Evolutionary conservation across 2,113 vertebrate species (phyloP).

Genomic region (Rhynchopsitta pachyrhyncha): DNA sequence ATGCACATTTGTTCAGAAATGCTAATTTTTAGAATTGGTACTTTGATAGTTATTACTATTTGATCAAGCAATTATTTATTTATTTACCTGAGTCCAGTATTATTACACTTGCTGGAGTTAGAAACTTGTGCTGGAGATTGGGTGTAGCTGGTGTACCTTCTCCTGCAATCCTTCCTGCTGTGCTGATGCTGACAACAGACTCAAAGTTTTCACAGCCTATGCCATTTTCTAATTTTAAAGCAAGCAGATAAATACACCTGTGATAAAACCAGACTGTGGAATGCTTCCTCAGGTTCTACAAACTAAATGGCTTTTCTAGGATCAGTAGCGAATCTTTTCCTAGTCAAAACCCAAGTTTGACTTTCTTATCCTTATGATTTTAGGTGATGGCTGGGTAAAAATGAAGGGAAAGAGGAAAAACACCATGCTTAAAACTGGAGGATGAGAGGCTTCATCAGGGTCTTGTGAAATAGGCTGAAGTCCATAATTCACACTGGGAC

Average conservation of each 20-base stretch:
- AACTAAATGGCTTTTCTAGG: background rate
- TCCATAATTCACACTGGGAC: background rate
- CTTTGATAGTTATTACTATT: background rate
- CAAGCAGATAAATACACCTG: background rate
- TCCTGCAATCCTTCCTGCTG: background rate
- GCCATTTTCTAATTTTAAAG: background rate
- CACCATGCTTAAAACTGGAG: background rate
- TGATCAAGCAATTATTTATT: background rate
- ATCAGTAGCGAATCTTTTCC: background rate
- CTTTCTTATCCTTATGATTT: background rate
- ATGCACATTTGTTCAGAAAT: background rate
- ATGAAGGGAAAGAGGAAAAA: background rate
- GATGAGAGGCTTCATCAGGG: background rate
- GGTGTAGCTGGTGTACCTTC: background rate
- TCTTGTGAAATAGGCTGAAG: background rate
- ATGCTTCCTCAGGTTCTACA: background rate
- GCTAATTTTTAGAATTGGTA: background rate
- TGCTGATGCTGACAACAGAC: background rate
- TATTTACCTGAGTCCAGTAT: background rate
- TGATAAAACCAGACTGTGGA: background rate
- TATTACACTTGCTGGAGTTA: background rate
- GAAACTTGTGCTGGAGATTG: background rate
- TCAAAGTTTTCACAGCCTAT: background rate
- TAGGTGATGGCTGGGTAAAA: background rate
- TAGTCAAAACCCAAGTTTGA: background rate